Base-by-base conservation (phyloP, 2,888 invertebrate species). In the Trissonchulus latispiculum region DNA sequence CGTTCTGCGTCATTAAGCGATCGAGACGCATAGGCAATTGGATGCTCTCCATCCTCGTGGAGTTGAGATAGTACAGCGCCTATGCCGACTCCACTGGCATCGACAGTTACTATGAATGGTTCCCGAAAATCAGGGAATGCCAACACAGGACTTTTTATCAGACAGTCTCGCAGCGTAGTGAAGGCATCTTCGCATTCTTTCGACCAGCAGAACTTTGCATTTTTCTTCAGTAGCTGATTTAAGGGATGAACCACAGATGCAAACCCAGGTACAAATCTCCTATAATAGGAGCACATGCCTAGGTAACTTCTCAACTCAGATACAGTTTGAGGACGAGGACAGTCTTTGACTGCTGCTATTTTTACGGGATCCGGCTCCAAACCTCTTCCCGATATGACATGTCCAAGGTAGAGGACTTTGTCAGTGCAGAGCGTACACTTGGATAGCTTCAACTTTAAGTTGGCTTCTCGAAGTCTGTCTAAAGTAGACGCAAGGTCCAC, bases 41-140 rank as follows among this genome's bases (percentile, higher is more conserved):
- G 79, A 29, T 23, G 2, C 8, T 67, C 70, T 3, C 74, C 72
- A 28, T 76, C 72, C 15, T 75, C 75, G 15, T 75, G 75, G 29
- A 33, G 33, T 69, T 18, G 79, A 68, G 77, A 31, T 1, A 81
- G 75, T 0, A 76, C 78, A 0, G 78, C 78, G 2, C 78, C 80
- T 2, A 78, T 48, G 0, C 78, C 80, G 28, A 69, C 71, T 18
- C 8, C n/a, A 15, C 77, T 77, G 1, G 78, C 80, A 72, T 80
- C 80, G 3, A 76, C 75, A 71, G 75, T 72, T 1, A 78, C 61
- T 2, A 76, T 73, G n/a, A n/a, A n/a, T n/a, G n/a, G n/a, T n/a
- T n/a, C n/a, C n/a, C n/a, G n/a, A n/a, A n/a, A n/a, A n/a, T n/a
- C n/a, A n/a, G n/a, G n/a, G n/a, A n/a, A n/a, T n/a, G n/a, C n/a